Base-by-base conservation (phyloP, 2,888 invertebrate species). In the Athetis lepigone region DNA sequence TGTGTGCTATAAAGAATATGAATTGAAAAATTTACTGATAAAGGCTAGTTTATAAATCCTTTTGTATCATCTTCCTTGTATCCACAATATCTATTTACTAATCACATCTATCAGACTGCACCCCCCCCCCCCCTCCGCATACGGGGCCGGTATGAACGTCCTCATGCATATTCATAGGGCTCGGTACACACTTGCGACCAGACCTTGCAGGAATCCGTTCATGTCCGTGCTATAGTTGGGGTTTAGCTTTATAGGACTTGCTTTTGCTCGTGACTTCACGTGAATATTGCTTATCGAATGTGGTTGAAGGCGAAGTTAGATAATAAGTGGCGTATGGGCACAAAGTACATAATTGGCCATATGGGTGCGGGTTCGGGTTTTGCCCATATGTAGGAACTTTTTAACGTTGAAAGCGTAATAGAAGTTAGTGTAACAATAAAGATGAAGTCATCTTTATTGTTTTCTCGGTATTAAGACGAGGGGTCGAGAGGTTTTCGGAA, bases 161-260 rank as follows among this genome's bases (percentile, higher is more conserved):
- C 52, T 72, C 60, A 76, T 78, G 58, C 70, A 79, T 78, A 78
- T 78, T 79, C 60, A 78, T 78, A 58, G 65, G 40, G 11, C 49
- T 51, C 16, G 54, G 67, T 45, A 66, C 73, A 70, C 70, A 70
- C 54, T 73, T 51, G 73, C 68, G 29, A 45, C 49, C 52, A 68
- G 45, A 54, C 49, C 61, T 54, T 19, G 45, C 74, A 51, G 37
- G 29, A 59, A 36, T 49, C 39, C 42, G 47, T 43, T 63, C 56
- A 8, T 43, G 47, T 65, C 49, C 45, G 8, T 46, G 25, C 16
- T 27, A 23, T 33, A 4, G 18, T 45, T 16, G 36, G 39, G 16
- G n/a, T 61, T 1, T 37, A 37, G 13, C 16, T 39, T 16, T 47
- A 47, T 19, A 33, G 5, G 8, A n/a, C n/a, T 33, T n/a, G n/a